Evolutionary conservation across 2,113 vertebrate genomes (phyloP).

Genomic region (Salvelinus sp.): DNA sequence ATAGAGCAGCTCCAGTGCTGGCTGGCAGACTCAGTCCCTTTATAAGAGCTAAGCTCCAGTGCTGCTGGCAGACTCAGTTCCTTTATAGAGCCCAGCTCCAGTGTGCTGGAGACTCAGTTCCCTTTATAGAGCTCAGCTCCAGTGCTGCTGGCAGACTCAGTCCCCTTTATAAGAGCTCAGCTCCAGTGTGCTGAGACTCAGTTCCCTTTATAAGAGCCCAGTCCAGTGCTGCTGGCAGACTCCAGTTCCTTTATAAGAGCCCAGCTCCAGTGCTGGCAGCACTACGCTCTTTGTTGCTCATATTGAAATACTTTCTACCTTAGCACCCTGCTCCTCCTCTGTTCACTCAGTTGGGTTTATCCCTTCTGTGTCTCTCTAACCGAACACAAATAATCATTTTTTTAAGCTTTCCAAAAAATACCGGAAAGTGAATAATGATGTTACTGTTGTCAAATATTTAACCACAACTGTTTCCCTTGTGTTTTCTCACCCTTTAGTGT

Average conservation of each 20-base stretch:
- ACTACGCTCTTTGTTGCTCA: slow-evolving; percentile 28
- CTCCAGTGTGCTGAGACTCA: not conserved
- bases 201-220: not conserved
- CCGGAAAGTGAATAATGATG: not conserved
- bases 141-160: not conserved
- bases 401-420: slow-evolving; percentile 6
- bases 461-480: not conserved
- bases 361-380: slow-evolving; percentile 8
- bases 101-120: not conserved
- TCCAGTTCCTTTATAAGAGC: not conserved
- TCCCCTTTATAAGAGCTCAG: not conserved
- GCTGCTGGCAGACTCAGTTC: not conserved
- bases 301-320: slow-evolving; percentile 53
- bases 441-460: not conserved
- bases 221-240: not conserved
- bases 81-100: not conserved
- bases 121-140: not conserved
- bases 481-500: slow-evolving; percentile 13
- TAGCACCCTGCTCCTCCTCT: not conserved
- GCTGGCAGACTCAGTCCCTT: not conserved
- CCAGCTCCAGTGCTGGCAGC: slow-evolving; percentile 35
- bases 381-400: slow-evolving; percentile 4
- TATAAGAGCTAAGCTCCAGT: not conserved
- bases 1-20: not conserved
- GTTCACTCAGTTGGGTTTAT: slow-evolving; percentile 14